These are phyloP conservation scores for Melitaea cinxia DNA, from an alignment of 1,140 invertebrate species.

Conservation along the genomic window DNA sequence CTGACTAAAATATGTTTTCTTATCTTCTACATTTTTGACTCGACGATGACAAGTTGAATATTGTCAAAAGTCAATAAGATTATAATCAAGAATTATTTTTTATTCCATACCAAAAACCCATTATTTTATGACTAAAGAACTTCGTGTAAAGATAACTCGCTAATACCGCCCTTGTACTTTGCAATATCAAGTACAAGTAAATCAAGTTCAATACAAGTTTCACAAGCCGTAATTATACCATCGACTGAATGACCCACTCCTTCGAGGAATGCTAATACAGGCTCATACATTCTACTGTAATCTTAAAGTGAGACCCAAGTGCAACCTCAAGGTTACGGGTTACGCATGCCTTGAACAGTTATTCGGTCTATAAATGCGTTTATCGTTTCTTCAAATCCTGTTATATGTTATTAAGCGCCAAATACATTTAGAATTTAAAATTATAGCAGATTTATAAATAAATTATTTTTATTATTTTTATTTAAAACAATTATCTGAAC, in stretches of 20 bases:
- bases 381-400: not conserved
- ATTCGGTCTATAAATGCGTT: not conserved
- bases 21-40: too few relatives aligned
- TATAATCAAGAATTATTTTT: too few relatives aligned
- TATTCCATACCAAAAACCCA: too few relatives aligned
- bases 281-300: constrained; percentile 35
- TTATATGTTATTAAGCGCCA: not conserved
- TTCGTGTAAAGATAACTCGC: too few relatives aligned
- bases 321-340: not conserved
- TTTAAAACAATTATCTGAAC: too few relatives aligned
- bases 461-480: too few relatives aligned
- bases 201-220: not conserved
- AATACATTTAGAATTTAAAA: not conserved
- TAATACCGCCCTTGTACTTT: not conserved
- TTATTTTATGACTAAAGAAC: too few relatives aligned
- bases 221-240: constrained; percentile 12
- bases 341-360: not conserved
- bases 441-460: not conserved
- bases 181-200: not conserved
- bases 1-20: too few relatives aligned
- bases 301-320: not conserved
- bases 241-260: constrained; percentile 42
- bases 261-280: constrained; percentile 47
- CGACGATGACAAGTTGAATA: too few relatives aligned
- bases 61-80: too few relatives aligned